Evolutionary conservation across 2,888 invertebrate genomes (phyloP), one percentile per base, ranked within the genome.

Genomic region (Pinctada fucata): DNA sequence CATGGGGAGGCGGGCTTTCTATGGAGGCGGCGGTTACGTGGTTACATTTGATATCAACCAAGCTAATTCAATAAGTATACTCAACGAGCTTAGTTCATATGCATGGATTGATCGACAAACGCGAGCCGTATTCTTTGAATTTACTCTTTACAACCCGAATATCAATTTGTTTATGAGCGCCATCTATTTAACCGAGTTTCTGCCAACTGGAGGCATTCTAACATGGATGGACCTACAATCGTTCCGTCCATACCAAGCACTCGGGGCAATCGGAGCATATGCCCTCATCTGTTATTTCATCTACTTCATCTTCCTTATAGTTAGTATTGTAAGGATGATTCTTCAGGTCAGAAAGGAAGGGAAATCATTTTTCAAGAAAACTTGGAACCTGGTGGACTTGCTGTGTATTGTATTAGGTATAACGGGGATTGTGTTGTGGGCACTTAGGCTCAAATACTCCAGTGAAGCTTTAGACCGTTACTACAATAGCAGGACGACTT

Each of bases 91-190:
- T 13, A 69, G 82, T 1, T 48, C 76, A 13, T 72, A 79, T 64
- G 70, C 76, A 8, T 91, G 91, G 91, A 81, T 90, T 51, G 90
- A 91, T 75, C 72, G 84, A 16, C 83, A 84, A 64, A 89, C 91
- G 1, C 79, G 89, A 50, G 89, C 88, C 13, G 87, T 90, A 4
- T 88, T 90, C 64, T 77, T 89, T 10, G 90, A 90, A 77, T 89
- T 89, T 67, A 89, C 89, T 6, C 72, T 90, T 2, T 89, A 90
- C 76, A 90, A 89, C 75, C 71, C 86, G 3, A 89, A 90, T 77
- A 79, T 83, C 0, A 90, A 90, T 79, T 80, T 90, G 63, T 90
- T 91, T 78, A 16, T 75, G 0, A 72, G 68, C 13, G 52, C 51
- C 2, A 76, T 69, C 5, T 79, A 66, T 74, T 10, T 76, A 13